These are phyloP conservation scores for Tenebrio molitor DNA, from an alignment of 1,140 invertebrate species.

Conservation along the genomic window DNA sequence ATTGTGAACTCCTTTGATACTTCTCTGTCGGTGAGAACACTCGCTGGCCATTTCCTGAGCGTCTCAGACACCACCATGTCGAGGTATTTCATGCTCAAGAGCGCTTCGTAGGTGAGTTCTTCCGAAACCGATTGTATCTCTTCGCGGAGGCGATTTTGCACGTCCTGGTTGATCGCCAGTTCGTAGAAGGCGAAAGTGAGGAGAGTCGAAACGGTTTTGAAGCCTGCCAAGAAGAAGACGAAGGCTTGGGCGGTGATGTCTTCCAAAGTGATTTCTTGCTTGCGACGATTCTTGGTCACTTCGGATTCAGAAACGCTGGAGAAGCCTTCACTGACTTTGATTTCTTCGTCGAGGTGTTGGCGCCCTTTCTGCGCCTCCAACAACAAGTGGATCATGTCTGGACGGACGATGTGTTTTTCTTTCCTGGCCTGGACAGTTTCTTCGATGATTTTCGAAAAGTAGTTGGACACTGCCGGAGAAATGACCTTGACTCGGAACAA, in stretches of 20 bases:
- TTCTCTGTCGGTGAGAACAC: slow-evolving; percentile 66
- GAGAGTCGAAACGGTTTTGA: slow-evolving; percentile 63
- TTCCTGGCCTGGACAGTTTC: slow-evolving; percentile 63
- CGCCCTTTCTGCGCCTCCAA: slow-evolving; percentile 65
- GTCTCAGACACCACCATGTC: slow-evolving; percentile 66
- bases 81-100: slow-evolving; percentile 29
- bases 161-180: slow-evolving; percentile 63
- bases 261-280: slow-evolving; percentile 63
- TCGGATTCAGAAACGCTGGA: background rate
- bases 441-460: slow-evolving; percentile 53
- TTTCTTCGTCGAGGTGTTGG: slow-evolving; percentile 46
- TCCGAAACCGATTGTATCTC: slow-evolving; percentile 62
- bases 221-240: slow-evolving; percentile 63
- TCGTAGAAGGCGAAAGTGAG: slow-evolving; percentile 62
- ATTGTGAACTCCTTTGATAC: slow-evolving; percentile 69
- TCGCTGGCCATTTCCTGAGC: slow-evolving; percentile 71
- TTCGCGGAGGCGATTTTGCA: slow-evolving; percentile 64
- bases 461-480: background rate
- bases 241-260: slow-evolving; percentile 60
- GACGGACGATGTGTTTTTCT: slow-evolving; percentile 61
- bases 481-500: background rate
- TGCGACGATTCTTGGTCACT: slow-evolving; percentile 46
- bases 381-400: slow-evolving; percentile 66
- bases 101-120: slow-evolving; percentile 41
- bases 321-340: background rate